Percentiles rank a stretch among this genome's conserved stretches.
Conservation (phyloP, 2,113 vertebrate genomes). For the Ictalurus punctatus region DNA sequence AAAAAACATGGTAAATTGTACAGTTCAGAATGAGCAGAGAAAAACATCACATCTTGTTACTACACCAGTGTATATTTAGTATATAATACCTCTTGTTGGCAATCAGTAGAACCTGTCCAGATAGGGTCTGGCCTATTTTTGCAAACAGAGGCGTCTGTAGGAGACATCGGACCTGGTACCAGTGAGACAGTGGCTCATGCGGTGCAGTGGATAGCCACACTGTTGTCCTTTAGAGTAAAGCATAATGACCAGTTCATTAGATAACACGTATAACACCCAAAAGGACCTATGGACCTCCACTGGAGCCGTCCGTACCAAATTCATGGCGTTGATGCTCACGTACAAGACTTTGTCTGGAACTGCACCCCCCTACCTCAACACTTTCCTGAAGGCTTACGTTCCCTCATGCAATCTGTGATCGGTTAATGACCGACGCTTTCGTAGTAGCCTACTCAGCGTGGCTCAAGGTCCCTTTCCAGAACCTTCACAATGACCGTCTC, state of each 20-base stretch:
- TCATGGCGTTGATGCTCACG: no score
- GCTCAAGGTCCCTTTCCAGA: no score
- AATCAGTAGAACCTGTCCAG: conserved; percentile 72
- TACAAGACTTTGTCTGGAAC: no score
- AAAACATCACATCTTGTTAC: background rate
- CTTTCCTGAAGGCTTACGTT: no score
- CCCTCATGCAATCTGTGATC: no score
- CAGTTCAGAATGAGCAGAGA: background rate
- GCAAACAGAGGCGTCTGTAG: conserved; percentile 79
- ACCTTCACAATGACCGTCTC: no score
- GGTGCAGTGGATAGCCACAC: conserved; percentile 81
- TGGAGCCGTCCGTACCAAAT: no score
- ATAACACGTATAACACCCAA: background rate
- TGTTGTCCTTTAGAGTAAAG: conserved; percentile 62
- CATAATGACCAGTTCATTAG: background rate
- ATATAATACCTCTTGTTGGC: conserved; percentile 71
- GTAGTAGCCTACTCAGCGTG: no score
- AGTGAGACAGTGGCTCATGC: conserved; percentile 77
- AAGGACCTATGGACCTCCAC: no score
- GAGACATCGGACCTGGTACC: conserved; percentile 79
- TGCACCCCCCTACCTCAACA: no score
- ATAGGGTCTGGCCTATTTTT: conserved; percentile 78
- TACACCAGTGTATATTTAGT: background rate
- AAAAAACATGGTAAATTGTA: conserved; percentile 23
- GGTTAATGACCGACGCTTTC: no score